phyloP scores from a whole-genome alignment of 2,113 vertebrate species.

The Muscicapa adusta region DNA sequence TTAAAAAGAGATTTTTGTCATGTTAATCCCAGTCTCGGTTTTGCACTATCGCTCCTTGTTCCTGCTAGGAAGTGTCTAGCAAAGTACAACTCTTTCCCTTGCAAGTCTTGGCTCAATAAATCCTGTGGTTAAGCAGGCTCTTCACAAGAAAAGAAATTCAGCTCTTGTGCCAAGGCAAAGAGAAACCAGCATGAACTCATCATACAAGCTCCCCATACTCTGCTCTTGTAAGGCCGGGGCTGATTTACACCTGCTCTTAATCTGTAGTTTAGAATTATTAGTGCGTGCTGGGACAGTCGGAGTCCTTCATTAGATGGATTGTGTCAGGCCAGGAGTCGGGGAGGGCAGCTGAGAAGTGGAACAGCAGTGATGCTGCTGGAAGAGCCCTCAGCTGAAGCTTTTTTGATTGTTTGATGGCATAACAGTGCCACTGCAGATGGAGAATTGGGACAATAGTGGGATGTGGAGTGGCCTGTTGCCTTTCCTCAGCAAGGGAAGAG shows the following conservation, averaged over 20 bases:
- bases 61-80: neutral
- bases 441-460: neutral
- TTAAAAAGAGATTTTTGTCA: neutral
- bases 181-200: neutral
- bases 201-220: accelerated
- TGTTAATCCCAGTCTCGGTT: neutral
- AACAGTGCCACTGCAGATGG: neutral
- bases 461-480: neutral
- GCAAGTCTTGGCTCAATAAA: neutral
- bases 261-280: neutral
- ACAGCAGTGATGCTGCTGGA: neutral
- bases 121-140: neutral
- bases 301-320: neutral
- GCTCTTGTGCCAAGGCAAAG: neutral
- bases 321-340: neutral
- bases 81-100: neutral
- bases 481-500: neutral
- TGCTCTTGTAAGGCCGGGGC: neutral
- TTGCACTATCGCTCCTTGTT: neutral
- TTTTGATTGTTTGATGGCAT: neutral
- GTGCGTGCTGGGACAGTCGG: neutral
- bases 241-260: neutral
- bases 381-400: neutral
- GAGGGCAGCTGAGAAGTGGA: neutral
- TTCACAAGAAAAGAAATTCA: neutral